Percentiles rank a stretch among this genome's conserved stretches.
phyloP scores from a whole-genome alignment of 2,797 vertebrate species.

The Limosa lapponica region DNA sequence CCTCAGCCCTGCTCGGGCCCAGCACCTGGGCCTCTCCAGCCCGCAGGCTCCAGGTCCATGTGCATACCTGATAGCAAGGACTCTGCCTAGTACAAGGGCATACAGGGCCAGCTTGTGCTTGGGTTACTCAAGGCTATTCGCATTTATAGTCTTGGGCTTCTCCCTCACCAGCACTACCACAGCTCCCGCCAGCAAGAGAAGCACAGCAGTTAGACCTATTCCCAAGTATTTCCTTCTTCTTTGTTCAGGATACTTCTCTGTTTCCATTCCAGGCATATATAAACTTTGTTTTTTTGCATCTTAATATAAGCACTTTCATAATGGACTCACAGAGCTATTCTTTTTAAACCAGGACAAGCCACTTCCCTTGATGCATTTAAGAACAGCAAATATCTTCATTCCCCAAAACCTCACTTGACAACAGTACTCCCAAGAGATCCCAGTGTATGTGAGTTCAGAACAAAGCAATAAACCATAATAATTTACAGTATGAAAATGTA shows the following conservation, averaged over 20 bases:
- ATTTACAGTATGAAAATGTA: slow-evolving; percentile 70
- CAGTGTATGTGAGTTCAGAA: slow-evolving; percentile 17
- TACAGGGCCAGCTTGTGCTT: neutral
- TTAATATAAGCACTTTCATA: neutral
- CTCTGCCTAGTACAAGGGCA: neutral
- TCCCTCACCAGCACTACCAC: neutral
- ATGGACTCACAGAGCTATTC: neutral
- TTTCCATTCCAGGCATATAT: neutral
- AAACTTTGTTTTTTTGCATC: neutral
- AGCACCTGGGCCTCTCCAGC: neutral
- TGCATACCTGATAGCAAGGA: neutral
- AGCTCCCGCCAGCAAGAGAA: neutral
- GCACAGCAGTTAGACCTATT: neutral
- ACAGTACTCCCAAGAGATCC: neutral
- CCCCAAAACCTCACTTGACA: slow-evolving; percentile 6
- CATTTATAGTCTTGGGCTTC: neutral
- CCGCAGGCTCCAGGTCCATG: neutral
- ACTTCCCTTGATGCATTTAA: slow-evolving; percentile 20
- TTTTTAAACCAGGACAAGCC: slow-evolving; percentile 26
- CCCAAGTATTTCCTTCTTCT: neutral
- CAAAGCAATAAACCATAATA: slow-evolving; percentile 40
- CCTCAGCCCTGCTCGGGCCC: neutral
- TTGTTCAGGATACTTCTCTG: neutral
- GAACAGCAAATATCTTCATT: slow-evolving; percentile 34
- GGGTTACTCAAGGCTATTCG: neutral